A percentile compares a stretch with the other conserved stretches of the same genome.
phyloP scores from a whole-genome alignment of 1,140 invertebrate genomes.

The Zaprionus gabonicus region DNA sequence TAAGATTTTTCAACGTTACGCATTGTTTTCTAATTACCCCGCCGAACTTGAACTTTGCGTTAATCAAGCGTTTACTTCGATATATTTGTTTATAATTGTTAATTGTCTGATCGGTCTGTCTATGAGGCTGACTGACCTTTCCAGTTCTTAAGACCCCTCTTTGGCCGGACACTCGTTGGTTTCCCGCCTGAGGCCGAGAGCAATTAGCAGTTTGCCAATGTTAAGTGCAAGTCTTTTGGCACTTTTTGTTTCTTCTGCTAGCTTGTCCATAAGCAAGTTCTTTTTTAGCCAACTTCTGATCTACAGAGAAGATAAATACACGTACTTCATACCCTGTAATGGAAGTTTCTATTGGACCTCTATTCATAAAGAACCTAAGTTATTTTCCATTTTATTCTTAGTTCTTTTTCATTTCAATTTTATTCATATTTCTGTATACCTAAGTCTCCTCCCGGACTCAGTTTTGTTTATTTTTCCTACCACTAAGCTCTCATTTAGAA shows the following conservation, averaged over 20 bases:
- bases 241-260: conserved; percentile 9
- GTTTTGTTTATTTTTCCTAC: not conserved
- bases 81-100: conserved; percentile 47
- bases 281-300: conserved; percentile 1
- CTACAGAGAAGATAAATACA: conserved; percentile 24
- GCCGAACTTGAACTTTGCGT: conserved; percentile 53
- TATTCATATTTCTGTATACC: not conserved
- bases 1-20: conserved; percentile 31
- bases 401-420: not conserved
- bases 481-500: not conserved
- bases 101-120: conserved; percentile 32
- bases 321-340: conserved; percentile 7
- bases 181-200: conserved; percentile 40
- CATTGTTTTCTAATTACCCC: conserved; percentile 40
- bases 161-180: conserved; percentile 15
- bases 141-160: conserved; percentile 26
- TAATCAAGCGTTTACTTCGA: conserved; percentile 53
- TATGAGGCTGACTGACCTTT: conserved; percentile 49
- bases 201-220: conserved; percentile 52
- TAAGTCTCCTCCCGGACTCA: not conserved
- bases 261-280: conserved; percentile 8
- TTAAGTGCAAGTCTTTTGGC: conserved; percentile 39
- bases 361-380: not conserved
- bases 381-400: not conserved
- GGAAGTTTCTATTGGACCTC: no score